These are phyloP conservation scores for Cryptophagus acutangulus DNA, from an alignment of 2,888 invertebrate genomes.

Conservation along the genomic window DNA sequence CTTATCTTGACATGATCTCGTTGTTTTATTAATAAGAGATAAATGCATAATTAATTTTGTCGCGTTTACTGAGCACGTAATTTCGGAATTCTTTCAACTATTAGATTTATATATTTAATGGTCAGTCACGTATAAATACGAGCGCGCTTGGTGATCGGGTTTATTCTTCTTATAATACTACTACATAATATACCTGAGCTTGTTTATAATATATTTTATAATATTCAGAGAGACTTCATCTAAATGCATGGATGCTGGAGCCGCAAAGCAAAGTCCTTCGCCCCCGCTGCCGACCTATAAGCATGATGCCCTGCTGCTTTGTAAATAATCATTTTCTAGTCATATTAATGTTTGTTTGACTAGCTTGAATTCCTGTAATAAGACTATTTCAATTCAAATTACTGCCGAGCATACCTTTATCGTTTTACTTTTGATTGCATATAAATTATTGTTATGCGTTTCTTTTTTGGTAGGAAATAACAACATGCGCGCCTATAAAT, in stretches of 20 bases:
- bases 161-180: slow-evolving; percentile 14
- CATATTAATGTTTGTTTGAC: slow-evolving; percentile 44
- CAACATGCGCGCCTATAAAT: background rate
- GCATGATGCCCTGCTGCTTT: slow-evolving; percentile 37
- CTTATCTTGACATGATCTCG: slow-evolving; percentile 21
- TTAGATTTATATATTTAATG: slow-evolving; percentile 21
- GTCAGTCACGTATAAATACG: slow-evolving; percentile 23
- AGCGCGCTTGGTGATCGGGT: slow-evolving; percentile 10
- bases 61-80: slow-evolving; percentile 25
- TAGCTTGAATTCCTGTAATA: slow-evolving; percentile 37
- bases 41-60: slow-evolving; percentile 26
- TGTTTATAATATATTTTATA: slow-evolving; percentile 42
- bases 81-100: slow-evolving; percentile 25
- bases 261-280: no score
- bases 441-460: slow-evolving; percentile 6
- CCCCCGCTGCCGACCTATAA: slow-evolving; percentile 22
- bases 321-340: slow-evolving; percentile 45
- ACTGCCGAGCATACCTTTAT: slow-evolving; percentile 18
- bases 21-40: slow-evolving; percentile 18
- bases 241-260: slow-evolving; percentile 38
- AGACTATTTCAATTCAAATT: slow-evolving; percentile 41
- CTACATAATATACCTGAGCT: slow-evolving; percentile 31
- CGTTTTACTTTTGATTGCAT: slow-evolving; percentile 5
- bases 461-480: no score
- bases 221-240: slow-evolving; percentile 37